Evolutionary conservation across 2,888 invertebrate genomes (phyloP), one percentile per base, ranked within the genome.

Genomic region (Ceraclea dissimilis): DNA sequence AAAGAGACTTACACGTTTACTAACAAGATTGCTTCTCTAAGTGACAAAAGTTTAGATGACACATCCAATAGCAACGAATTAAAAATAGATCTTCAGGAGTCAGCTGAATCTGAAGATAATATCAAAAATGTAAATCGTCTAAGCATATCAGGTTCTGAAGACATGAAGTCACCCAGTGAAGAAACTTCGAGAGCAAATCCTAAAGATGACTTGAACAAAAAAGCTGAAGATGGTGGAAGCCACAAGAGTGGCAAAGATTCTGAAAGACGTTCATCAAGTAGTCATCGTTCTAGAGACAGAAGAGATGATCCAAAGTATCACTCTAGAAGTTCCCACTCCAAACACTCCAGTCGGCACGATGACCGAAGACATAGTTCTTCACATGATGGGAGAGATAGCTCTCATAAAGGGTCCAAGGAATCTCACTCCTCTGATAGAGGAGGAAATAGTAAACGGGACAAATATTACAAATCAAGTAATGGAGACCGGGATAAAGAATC

Each of bases 401-500:
- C 47, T 50, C 19, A 58, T 51, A 44, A 58, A 49, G 13, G 2
- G 21, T 48, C 19, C 49, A 56, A 58, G 16, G 58, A 58, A 21
- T 34, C 46, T 16, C 47, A 47, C 21, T 34, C 34, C 11, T 26
- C 48, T 16, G 49, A 26, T 21, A 48, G 26, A 16, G 49, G n/a
- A 21, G 19, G 49, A 5, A 17, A 48, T 21, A 31, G 44, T 39
- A 51, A 58, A 10, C 54, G 52, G 31, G 59, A 57, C n/a, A 57
- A 21, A 20, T 31, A 59, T 19, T 33, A 55, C 5, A 59, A 58
- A 53, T 54, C 54, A 17, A 51, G 55, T 39, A 58, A 71, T 52
- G 73, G 68, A 67, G 73, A 74, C 57, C 69, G 71, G 1, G 73
- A 71, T 63, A 69, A 70, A 2, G 71, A 73, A 50, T 70, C 67